A percentile compares a stretch with the other conserved stretches of the same genome.
Conservation (phyloP, 2,113 vertebrate genomes). For the Ctenomys sociabilis region DNA sequence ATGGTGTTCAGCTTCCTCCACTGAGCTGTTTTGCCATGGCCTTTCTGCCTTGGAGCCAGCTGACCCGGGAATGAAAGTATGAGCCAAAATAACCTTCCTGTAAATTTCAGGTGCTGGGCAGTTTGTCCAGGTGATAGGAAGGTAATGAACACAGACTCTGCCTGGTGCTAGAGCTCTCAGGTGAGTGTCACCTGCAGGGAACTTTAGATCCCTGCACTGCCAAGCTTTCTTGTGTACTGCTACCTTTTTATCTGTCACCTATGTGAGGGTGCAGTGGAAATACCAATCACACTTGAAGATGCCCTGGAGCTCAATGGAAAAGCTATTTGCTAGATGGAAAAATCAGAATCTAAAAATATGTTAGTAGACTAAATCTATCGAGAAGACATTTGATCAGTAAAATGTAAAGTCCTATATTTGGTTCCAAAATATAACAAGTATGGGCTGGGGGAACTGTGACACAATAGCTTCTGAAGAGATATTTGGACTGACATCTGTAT, state of each 20-base stretch:
- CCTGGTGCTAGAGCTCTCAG: not conserved
- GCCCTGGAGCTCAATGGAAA: constrained; percentile 26
- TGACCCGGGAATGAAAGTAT: no score
- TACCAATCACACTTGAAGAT: constrained; percentile 54
- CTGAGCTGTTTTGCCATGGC: not conserved
- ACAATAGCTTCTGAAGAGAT: not conserved
- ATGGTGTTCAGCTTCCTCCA: not conserved
- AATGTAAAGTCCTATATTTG: not conserved
- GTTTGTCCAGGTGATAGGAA: not conserved
- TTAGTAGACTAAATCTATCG: constrained; percentile 28
- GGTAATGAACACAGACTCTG: not conserved
- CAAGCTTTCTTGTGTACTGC: not conserved
- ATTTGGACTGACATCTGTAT: not conserved
- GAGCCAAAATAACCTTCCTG: not conserved
- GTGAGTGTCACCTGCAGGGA: not conserved
- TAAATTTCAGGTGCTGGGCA: not conserved
- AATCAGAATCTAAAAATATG: constrained; percentile 53
- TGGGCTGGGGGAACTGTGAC: not conserved
- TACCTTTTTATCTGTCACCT: constrained; percentile 42
- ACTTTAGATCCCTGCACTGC: not conserved
- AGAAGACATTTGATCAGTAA: constrained; percentile 30
- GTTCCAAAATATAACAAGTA: not conserved
- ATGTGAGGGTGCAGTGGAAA: not conserved
- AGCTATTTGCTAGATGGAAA: constrained; percentile 31
- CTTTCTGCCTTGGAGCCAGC: not conserved